A percentile compares a stretch with the other conserved stretches of the same genome.
These are phyloP conservation scores for Hybognathus amarus DNA, from an alignment of 2,797 vertebrate species.

Conservation along the genomic window DNA sequence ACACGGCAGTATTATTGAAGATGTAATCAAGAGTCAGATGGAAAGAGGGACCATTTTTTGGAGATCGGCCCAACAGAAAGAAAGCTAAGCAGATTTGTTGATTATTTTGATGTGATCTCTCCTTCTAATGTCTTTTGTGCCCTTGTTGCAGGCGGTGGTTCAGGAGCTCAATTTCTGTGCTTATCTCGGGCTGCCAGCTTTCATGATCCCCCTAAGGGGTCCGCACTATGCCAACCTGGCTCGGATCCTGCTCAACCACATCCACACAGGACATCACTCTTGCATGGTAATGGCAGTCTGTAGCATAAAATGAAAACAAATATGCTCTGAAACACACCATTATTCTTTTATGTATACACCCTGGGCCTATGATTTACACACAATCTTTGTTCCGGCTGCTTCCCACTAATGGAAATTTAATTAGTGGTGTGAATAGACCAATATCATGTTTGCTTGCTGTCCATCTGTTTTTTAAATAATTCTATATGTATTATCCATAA, in stretches of 20 bases:
- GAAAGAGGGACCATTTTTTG: background rate
- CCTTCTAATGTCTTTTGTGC: conserved; percentile 19
- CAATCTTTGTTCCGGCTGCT: conserved; percentile 17
- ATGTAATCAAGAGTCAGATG: conserved; percentile 26
- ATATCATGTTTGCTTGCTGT: conserved; percentile 2
- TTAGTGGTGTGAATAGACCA: conserved; percentile 15
- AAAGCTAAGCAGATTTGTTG: conserved; percentile 17
- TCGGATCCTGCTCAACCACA: conserved; percentile 88
- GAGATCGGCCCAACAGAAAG: conserved; percentile 28
- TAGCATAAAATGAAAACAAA: conserved; percentile 29
- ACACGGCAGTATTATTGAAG: background rate
- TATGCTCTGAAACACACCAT: conserved; percentile 6
- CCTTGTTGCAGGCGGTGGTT: conserved; percentile 80
- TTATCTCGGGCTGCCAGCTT: conserved; percentile 91
- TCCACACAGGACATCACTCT: conserved; percentile 91
- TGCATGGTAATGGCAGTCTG: conserved; percentile 80
- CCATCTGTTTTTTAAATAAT: background rate
- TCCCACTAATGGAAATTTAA: conserved; percentile 5
- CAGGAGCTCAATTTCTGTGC: conserved; percentile 93
- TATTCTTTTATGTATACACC: conserved; percentile 32
- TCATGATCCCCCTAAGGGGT: conserved; percentile 86
- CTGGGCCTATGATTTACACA: conserved; percentile 28
- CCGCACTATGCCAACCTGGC: conserved; percentile 87
- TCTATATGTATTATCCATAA: background rate
- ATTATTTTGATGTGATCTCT: conserved; percentile 33